phyloP scores from a whole-genome alignment of 2,888 invertebrate genomes.

The Apamea crenata region DNA sequence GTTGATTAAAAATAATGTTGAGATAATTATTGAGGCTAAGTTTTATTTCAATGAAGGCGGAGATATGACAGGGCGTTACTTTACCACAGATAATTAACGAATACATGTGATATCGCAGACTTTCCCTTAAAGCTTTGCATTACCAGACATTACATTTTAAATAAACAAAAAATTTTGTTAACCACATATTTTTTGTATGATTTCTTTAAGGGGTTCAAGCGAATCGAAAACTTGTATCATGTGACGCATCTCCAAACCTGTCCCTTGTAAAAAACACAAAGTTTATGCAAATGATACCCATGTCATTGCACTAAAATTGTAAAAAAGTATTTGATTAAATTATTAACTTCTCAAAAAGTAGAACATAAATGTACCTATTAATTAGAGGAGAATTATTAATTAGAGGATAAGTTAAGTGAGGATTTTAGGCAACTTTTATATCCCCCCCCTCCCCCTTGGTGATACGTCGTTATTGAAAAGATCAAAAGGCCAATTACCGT shows the following conservation, averaged over 20 bases:
- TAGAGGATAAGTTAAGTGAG: not conserved
- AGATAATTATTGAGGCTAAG: constrained; percentile 15
- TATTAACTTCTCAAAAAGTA: not conserved
- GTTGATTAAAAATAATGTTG: not conserved
- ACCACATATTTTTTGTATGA: not conserved
- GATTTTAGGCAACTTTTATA: not conserved
- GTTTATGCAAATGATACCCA: not conserved
- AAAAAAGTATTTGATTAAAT: not conserved
- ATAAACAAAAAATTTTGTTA: not conserved
- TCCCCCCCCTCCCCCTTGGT: not conserved
- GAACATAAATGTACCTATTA: not conserved
- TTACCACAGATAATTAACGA: not conserved
- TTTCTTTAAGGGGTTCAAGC: not conserved
- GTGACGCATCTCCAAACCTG: constrained; percentile 25
- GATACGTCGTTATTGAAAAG: no score
- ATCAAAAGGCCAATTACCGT: no score
- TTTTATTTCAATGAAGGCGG: constrained; percentile 4
- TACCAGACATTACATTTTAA: not conserved
- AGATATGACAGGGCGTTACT: not conserved
- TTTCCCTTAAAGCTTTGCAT: not conserved
- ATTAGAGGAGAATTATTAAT: not conserved
- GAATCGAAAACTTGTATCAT: not conserved
- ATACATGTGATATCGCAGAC: no score
- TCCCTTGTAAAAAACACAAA: not conserved
- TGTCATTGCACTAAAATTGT: not conserved